Base-by-base conservation (phyloP, 2,888 invertebrate genomes). In the Acanthacorydalis orientalis region DNA sequence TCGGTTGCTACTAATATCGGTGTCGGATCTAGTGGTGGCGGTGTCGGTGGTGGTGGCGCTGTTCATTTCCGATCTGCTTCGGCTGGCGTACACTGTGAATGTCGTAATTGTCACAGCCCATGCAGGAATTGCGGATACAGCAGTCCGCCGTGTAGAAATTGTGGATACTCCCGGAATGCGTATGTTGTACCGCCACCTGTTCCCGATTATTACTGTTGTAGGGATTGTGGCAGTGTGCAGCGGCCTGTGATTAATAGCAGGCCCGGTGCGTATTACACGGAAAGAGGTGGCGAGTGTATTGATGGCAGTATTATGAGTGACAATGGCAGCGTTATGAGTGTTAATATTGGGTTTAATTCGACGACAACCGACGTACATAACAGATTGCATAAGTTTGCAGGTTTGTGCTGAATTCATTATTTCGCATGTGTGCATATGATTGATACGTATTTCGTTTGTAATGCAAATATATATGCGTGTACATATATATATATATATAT, bases 61-160 rank as follows among this genome's bases (percentile, higher is more conserved):
- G n/a, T 11, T 12, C 37, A 37, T 11, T 37, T 11, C 14, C 14
- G 11, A 37, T 14, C n/a, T 12, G n/a, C 11, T 23, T 41, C 41
- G 7, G 16, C 41, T 2, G 16, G n/a, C 1, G 16, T 31, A n/a
- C 31, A 16, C 23, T 41, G 41, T 31, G 41, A 41, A 10, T 23
- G 23, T 23, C 15, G 15, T 15, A 38, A 38, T 38, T 41, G 41
- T 41, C 14, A 14, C 14, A 11, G n/a, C n/a, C 37, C 37, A 11
- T 41, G 41, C 16, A 16, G 41, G 16, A 41, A 41, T 31, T 41
- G 41, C 31, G 41, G 41, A 8, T 41, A 41, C n/a, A 31, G 23
- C 16, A 41, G 41, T 41, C 41, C 41, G 16, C 41, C 41, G n/a
- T 41, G 41, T 41, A 16, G 41, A 23, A 41, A 41, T n/a, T 41